Base-by-base conservation (phyloP, 2,797 vertebrate species). In the Chromobotia macracanthus region DNA sequence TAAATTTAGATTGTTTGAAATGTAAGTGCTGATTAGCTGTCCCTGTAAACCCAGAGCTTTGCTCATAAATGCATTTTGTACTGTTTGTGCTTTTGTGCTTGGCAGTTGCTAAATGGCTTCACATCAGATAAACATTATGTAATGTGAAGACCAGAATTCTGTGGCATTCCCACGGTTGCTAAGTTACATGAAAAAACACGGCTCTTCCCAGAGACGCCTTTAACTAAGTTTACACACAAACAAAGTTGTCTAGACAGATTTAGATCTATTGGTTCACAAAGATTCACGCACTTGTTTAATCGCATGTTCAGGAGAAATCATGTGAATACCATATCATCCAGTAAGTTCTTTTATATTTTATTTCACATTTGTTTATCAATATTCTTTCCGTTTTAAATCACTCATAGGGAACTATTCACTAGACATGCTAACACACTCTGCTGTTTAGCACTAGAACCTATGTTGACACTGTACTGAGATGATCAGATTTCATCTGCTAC, bases 81-180 rank as follows among this genome's bases (percentile, higher is more conserved):
- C 71, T 83, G 79, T 81, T 63, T 10, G n/a, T n/a, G n/a, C n/a
- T n/a, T n/a, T n/a, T n/a, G n/a, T n/a, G n/a, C n/a, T 74, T 56
- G 41, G 44, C 68, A 44, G 46, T 75, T 69, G 38, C 76, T 63
- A 31, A 6, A 35, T 74, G 72, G 80, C 60, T 38, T 84, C 68
- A 60, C 48, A 75, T 53, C 80, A 80, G 61, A 71, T 82, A 85
- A 84, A 79, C 88, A 88, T 88, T 87, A 77, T 89, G 85, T 80
- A 81, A 87, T 23, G 3, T 82, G 85, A 91, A 78, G 83, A 77
- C 51, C 15, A 15, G 38, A 35, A 68, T 55, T 75, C 41, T 48
- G 53, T 35, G 48, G 31, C 70, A 50, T 60, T 19, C 55, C 69
- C 25, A 48, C 19, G 50, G 35, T 64, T 5, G 44, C 19, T 66